Percentiles rank a stretch among this genome's conserved stretches.
Evolutionary conservation across 2,113 vertebrate genomes (phyloP).

Genomic region (Acinonyx jubatus): DNA sequence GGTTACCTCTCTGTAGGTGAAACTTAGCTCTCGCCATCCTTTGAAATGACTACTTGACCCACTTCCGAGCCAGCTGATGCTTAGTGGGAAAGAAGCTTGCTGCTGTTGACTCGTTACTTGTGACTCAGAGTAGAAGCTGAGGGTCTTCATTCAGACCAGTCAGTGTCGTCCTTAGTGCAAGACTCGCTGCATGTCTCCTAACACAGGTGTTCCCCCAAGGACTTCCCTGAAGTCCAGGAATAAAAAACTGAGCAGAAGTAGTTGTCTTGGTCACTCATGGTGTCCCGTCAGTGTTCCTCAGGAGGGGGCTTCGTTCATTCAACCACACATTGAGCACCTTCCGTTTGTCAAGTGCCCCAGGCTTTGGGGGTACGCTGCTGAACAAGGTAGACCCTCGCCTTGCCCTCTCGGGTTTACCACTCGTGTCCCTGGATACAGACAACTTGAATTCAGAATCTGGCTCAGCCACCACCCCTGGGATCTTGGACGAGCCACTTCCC

Average conservation of each 20-base stretch:
- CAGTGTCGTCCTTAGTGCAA: background rate
- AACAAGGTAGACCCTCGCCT: no score
- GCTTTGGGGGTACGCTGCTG: background rate
- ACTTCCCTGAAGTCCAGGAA: background rate
- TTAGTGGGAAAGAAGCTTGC: background rate
- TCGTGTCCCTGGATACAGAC: background rate
- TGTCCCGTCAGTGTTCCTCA: background rate
- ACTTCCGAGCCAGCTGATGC: background rate
- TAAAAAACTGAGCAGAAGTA: background rate
- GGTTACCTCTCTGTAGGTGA: constrained; percentile 41
- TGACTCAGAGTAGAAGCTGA: background rate
- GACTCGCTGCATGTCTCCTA: background rate
- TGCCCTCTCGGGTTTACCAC: background rate
- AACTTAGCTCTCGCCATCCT: background rate
- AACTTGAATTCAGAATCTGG: background rate
- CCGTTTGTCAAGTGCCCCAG: background rate
- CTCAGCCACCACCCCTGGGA: background rate
- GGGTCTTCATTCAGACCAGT: background rate
- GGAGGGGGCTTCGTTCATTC: background rate
- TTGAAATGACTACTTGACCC: constrained; percentile 30
- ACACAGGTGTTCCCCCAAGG: background rate
- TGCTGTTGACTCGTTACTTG: background rate
- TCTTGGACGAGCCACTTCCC: background rate
- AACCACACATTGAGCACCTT: background rate
- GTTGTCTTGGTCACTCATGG: background rate